These are phyloP conservation scores for Mus pahari DNA, from an alignment of 2,113 vertebrate genomes.

Conservation along the genomic window DNA sequence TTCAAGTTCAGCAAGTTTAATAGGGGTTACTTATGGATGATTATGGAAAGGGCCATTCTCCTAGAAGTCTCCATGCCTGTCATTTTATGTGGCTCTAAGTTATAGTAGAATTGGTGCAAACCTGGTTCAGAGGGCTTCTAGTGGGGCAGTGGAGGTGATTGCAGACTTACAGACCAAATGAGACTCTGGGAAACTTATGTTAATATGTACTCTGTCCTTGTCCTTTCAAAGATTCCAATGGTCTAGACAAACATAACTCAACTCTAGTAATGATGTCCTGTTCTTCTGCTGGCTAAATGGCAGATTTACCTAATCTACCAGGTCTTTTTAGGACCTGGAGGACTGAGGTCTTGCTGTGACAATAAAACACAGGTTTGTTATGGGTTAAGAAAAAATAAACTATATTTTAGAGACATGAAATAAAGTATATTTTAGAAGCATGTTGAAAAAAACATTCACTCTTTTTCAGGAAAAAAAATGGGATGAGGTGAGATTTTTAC, in stretches of 20 bases:
- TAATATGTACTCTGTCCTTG: neutral
- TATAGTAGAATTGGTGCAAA: neutral
- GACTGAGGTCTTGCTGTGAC: neutral
- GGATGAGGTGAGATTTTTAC: neutral
- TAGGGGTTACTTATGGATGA: neutral
- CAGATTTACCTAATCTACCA: no score
- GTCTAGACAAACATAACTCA: neutral
- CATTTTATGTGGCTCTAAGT: neutral
- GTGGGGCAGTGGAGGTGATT: neutral
- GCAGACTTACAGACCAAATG: neutral
- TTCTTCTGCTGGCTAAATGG: neutral
- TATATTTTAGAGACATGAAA: neutral
- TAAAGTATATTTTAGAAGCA: constrained; percentile 28
- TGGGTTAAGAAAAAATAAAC: neutral
- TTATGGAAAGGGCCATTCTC: neutral
- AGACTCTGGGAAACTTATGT: neutral
- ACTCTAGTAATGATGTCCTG: neutral
- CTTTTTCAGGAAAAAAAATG: neutral
- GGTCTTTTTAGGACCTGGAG: neutral
- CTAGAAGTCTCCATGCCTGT: neutral
- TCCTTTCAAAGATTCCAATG: neutral
- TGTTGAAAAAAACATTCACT: neutral
- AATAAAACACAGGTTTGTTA: neutral
- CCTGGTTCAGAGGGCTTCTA: neutral
- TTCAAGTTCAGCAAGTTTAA: neutral